Conservation (phyloP, 2,888 invertebrate species). For the Parnassius apollo region DNA sequence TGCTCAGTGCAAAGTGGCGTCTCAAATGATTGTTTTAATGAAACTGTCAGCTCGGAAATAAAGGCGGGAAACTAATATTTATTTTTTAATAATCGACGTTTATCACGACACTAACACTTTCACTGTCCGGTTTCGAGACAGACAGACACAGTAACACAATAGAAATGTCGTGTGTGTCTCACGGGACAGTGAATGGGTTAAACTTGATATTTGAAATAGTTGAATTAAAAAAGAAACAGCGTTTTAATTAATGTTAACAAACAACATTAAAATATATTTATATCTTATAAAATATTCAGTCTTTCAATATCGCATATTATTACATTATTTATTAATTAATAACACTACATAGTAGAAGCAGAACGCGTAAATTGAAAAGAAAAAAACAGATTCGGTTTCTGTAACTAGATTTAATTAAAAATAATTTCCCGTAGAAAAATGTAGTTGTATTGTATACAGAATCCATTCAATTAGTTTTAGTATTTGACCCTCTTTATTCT, state of each 20-base stretch:
- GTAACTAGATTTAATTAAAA: conserved; percentile 3
- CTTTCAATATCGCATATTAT: background rate
- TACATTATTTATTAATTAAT: conserved; percentile 17
- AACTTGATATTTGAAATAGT: background rate
- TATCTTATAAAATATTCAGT: too few relatives aligned
- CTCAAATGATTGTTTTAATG: conserved; percentile 68
- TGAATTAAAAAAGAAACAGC: too few relatives aligned
- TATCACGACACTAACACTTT: background rate
- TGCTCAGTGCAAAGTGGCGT: conserved; percentile 67
- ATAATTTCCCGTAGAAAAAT: conserved; percentile 8
- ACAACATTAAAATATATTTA: too few relatives aligned
- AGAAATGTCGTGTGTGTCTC: too few relatives aligned
- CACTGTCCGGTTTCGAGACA: too few relatives aligned
- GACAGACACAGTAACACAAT: too few relatives aligned
- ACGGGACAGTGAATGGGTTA: too few relatives aligned
- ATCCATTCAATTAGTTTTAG: conserved; percentile 13
- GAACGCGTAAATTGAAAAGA: background rate
- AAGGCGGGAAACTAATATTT: conserved; percentile 60
- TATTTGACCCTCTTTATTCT: too few relatives aligned
- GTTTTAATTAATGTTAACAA: too few relatives aligned
- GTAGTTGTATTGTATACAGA: conserved; percentile 18
- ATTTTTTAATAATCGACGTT: background rate
- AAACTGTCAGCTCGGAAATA: conserved; percentile 62
- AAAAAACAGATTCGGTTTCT: conserved; percentile 4
- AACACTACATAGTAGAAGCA: background rate